Percentiles rank a stretch among this genome's conserved stretches.
Conservation (phyloP, 92 coral and sea anemone species). For the Porites cylindrica region DNA sequence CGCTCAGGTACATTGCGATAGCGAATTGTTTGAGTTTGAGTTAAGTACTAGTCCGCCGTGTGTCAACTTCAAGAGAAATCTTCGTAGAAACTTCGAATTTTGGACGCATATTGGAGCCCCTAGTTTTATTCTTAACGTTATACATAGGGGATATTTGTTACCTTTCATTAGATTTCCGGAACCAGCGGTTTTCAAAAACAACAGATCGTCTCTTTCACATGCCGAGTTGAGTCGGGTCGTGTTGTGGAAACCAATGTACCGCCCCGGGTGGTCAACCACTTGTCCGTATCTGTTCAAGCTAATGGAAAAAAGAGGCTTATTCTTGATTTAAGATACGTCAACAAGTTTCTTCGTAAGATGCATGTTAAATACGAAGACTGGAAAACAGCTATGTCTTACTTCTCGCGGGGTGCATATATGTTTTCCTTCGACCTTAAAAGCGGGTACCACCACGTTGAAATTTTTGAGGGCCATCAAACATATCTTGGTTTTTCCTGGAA, state of each 20-base stretch:
- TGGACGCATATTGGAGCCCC: constrained; percentile 54
- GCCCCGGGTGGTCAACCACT: constrained; percentile 56
- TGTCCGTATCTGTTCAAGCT: constrained; percentile 57
- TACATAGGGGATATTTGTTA: constrained; percentile 54
- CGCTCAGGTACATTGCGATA: neutral
- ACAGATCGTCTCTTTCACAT: constrained; percentile 30
- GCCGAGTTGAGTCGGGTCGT: constrained; percentile 24
- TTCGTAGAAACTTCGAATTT: constrained; percentile 38
- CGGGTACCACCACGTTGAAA: no score
- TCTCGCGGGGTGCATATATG: no score
- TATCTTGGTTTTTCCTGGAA: no score
- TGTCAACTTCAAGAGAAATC: constrained; percentile 42
- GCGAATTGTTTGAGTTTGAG: neutral
- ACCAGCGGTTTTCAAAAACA: constrained; percentile 21
- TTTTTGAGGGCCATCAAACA: no score
- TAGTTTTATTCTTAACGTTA: constrained; percentile 37
- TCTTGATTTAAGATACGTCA: constrained; percentile 56
- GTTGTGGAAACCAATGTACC: constrained; percentile 22
- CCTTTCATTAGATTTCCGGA: constrained; percentile 44
- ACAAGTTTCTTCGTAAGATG: constrained; percentile 25
- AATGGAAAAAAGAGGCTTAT: constrained; percentile 68
- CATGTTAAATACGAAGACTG: no score
- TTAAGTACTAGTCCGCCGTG: neutral
- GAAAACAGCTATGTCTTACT: no score
- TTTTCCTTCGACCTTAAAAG: no score